These are phyloP conservation scores for Cosmopolites sordidus DNA, from an alignment of 2,888 invertebrate species.

Conservation along the genomic window DNA sequence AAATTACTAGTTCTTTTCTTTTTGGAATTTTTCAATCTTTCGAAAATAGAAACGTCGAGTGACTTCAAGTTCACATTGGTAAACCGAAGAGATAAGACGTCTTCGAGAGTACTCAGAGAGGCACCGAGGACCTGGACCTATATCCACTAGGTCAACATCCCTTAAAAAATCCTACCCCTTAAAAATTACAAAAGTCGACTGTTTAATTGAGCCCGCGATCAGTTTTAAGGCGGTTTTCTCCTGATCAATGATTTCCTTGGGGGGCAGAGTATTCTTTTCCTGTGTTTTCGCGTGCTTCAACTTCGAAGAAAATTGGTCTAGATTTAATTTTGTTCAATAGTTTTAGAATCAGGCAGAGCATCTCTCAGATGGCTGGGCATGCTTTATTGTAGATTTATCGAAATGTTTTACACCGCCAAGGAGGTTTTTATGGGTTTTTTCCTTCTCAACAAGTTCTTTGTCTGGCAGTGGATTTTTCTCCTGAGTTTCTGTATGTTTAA, in stretches of 20 bases:
- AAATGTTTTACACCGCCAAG: conserved; percentile 69
- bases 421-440: conserved; percentile 68
- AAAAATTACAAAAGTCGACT: conserved; percentile 47
- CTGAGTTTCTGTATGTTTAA: too few species aligned
- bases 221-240: conserved; percentile 66
- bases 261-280: conserved; percentile 91
- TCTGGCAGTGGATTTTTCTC: too few species aligned
- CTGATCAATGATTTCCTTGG: conserved; percentile 84
- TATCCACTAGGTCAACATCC: conserved; percentile 47
- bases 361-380: conserved; percentile 70
- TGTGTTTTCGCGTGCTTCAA: conserved; percentile 90
- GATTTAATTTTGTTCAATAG: conserved; percentile 84
- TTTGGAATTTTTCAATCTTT: too few species aligned
- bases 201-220: conserved; percentile 30
- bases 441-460: conserved; percentile 68
- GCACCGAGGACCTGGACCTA: conserved; percentile 42
- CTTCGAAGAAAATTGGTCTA: conserved; percentile 80
- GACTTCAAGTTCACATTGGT: too few species aligned
- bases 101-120: too few species aligned
- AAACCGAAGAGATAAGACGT: too few species aligned
- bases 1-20: background rate
- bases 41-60: too few species aligned
- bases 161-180: too few species aligned
- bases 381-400: conserved; percentile 69
- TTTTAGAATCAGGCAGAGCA: conserved; percentile 74